phyloP scores from a whole-genome alignment of 2,113 vertebrate genomes.

The Proteles cristata region DNA sequence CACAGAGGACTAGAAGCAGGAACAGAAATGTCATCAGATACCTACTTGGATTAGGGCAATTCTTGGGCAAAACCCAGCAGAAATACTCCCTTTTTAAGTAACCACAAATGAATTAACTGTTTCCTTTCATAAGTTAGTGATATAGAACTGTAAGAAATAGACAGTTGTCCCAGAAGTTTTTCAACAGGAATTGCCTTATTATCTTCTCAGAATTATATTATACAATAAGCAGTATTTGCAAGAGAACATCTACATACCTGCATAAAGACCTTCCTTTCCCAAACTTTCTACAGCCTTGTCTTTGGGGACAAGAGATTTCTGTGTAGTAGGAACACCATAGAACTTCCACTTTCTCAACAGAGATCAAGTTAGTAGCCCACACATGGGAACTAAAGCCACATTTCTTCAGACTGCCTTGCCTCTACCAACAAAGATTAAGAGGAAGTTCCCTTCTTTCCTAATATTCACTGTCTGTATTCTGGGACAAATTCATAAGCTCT shows the following conservation, averaged over 20 bases:
- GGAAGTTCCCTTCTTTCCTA: neutral
- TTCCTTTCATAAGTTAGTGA: neutral
- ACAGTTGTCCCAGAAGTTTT: neutral
- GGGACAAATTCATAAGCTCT: neutral
- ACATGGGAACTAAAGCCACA: neutral
- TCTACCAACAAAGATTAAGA: neutral
- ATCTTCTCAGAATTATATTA: neutral
- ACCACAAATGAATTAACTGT: neutral
- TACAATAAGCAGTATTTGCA: neutral
- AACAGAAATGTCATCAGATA: neutral
- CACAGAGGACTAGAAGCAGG: neutral
- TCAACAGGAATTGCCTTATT: neutral
- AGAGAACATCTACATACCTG: neutral
- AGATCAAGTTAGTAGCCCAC: too few relatives aligned
- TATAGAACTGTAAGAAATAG: neutral
- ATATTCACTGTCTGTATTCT: neutral
- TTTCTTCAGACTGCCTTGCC: neutral
- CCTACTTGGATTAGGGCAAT: neutral
- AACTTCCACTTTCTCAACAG: neutral
- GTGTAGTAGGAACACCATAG: neutral
- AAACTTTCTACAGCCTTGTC: neutral
- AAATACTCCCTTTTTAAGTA: neutral
- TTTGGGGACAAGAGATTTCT: neutral
- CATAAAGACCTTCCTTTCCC: neutral
- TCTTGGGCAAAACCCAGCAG: neutral